Base-by-base conservation (phyloP, 2,113 vertebrate species). In the Megalops atlanticus region DNA sequence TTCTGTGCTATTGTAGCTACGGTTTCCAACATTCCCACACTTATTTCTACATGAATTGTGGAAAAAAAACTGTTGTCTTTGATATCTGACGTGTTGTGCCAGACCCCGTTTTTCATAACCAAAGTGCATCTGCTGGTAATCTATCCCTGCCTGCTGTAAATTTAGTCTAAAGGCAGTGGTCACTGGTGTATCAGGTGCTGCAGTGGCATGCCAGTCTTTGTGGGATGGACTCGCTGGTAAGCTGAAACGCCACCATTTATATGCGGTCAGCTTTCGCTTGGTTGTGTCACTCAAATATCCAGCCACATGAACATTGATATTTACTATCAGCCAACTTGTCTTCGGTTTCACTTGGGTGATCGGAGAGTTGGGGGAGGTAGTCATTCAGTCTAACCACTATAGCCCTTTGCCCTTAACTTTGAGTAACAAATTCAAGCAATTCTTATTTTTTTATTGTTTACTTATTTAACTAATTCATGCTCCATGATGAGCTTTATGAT, bases 51-150 rank as follows among this genome's bases (percentile, higher is more conserved):
- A 69, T 14, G 10, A 33, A 33, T 24, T 16, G 18, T 24, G 49
- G 27, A 33, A 21, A 38, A 18, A 8, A 16, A 21, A 18, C 33
- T 27, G 31, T 18, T 1, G 18, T 12, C 69, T 16, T 14, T 36
- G 69, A 71, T 36, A 14, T 38, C 33, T 38, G 69, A 18, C 69
- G 27, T 71, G n/a, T n/a, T n/a, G 36, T 36, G 31, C 36, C 69
- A 64, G 15, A 71, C 77, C 64, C 31, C 77, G 35, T 43, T 41
- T 71, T 41, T 79, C 38, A 64, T 41, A 43, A 49, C 4, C 58
- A 41, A 31, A 33, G 40, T 35, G 33, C 41, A 72, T 74, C 68
- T 72, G 81, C 52, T 64, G 16, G 18, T 45, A 33, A 74, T 39
- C 52, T 38, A 24, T 47, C 52, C 68, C 31, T 1, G 14, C 27